These are phyloP conservation scores for Rhinopithecus roxellana DNA, from an alignment of 2,113 vertebrate species.

Conservation along the genomic window DNA sequence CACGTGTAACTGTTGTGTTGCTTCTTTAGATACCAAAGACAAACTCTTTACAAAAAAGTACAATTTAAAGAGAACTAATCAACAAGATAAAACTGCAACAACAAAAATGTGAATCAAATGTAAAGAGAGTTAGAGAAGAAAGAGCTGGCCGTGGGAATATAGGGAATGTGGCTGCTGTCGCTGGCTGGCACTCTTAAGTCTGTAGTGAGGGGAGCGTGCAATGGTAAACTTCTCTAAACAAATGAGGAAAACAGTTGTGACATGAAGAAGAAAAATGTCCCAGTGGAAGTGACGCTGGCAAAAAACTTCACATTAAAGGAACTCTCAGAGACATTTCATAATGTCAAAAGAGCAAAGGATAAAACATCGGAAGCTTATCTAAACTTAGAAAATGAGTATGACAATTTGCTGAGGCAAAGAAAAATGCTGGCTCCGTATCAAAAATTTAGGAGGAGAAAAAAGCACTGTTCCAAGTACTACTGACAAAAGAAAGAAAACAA, in stretches of 20 bases:
- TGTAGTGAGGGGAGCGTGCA: no score
- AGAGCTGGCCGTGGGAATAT: neutral
- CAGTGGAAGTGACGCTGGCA: neutral
- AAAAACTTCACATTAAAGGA: neutral
- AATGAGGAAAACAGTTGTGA: neutral
- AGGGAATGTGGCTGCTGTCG: neutral
- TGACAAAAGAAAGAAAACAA: neutral
- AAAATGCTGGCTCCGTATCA: neutral
- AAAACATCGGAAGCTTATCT: neutral
- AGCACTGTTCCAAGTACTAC: neutral
- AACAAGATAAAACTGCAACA: neutral
- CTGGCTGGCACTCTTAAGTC: neutral
- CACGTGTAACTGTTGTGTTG: neutral
- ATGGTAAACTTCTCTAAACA: neutral
- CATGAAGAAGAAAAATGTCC: neutral
- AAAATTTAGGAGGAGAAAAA: neutral
- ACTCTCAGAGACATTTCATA: neutral
- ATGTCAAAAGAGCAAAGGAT: neutral
- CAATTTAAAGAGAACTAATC: neutral
- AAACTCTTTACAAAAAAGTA: neutral
- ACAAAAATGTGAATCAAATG: neutral
- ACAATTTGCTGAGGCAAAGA: neutral
- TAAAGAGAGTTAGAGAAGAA: neutral
- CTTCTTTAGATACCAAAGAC: no score
- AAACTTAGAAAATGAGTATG: neutral